phyloP scores from a whole-genome alignment of 1,140 invertebrate species.

The Cardiocondyla obscurior region DNA sequence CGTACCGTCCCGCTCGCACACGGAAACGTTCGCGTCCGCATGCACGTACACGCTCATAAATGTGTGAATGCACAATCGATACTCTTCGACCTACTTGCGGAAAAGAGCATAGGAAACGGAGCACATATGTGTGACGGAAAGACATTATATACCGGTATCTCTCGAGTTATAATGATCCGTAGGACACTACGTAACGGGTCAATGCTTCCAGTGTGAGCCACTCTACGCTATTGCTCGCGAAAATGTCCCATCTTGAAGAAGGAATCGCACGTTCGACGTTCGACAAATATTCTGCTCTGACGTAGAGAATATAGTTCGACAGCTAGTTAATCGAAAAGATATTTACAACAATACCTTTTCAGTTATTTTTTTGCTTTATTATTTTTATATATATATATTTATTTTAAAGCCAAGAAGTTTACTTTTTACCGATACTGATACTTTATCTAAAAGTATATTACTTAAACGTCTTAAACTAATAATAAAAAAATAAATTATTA shows the following conservation, averaged over 20 bases:
- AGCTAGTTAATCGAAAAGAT: background rate
- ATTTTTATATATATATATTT: background rate
- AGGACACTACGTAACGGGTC: conserved; percentile 49
- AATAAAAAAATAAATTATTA: background rate
- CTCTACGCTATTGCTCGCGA: conserved; percentile 42
- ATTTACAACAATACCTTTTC: background rate
- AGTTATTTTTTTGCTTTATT: background rate
- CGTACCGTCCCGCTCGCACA: background rate
- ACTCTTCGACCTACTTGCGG: conserved; percentile 49
- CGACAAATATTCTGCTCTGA: background rate
- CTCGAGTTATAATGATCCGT: conserved; percentile 56
- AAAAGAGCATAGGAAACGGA: conserved; percentile 49
- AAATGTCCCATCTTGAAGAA: conserved; percentile 33
- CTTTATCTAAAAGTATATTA: background rate
- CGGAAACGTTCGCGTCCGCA: background rate
- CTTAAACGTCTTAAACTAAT: background rate
- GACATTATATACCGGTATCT: conserved; percentile 53
- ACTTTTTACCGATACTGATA: background rate
- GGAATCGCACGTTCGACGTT: background rate
- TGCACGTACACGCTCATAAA: background rate
- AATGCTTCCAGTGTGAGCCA: conserved; percentile 51
- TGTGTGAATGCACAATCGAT: conserved; percentile 44
- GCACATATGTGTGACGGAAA: conserved; percentile 31
- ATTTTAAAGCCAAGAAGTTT: background rate
- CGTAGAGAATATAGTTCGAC: background rate